These are phyloP conservation scores for Rhagoletis zephyria DNA, from an alignment of 1,140 invertebrate genomes.

Conservation along the genomic window DNA sequence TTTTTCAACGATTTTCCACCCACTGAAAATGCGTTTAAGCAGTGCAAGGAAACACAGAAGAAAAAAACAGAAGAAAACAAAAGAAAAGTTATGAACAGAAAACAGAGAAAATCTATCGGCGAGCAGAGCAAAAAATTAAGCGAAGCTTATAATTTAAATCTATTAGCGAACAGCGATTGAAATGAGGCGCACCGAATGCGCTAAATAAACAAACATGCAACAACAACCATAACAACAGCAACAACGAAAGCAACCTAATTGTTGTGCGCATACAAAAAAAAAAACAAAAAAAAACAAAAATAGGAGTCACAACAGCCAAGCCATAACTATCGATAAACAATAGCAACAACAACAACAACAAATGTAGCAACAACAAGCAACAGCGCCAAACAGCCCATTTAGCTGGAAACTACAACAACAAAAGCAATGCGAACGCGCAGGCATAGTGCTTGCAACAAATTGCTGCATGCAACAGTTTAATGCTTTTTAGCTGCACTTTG, in stretches of 20 bases:
- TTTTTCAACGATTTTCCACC: constrained; percentile 40
- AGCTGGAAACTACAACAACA: neutral
- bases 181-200: constrained; percentile 36
- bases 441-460: constrained; percentile 37
- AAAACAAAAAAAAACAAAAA: neutral
- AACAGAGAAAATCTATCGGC: neutral
- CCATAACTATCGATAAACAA: neutral
- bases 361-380: neutral
- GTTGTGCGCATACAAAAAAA: neutral
- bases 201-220: constrained; percentile 4
- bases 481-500: constrained; percentile 28
- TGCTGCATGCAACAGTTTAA: constrained; percentile 49
- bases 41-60: neutral
- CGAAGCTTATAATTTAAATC: constrained; percentile 52
- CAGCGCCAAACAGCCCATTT: neutral
- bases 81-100: neutral
- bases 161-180: constrained; percentile 27
- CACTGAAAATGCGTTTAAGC: constrained; percentile 19
- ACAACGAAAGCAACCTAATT: neutral
- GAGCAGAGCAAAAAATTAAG: neutral
- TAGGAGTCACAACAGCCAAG: neutral
- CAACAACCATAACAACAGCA: neutral
- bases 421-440: neutral
- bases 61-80: neutral
- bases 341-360: neutral